These are phyloP conservation scores for Eriosoma lanigerum DNA, from an alignment of 1,140 invertebrate genomes.

Conservation along the genomic window DNA sequence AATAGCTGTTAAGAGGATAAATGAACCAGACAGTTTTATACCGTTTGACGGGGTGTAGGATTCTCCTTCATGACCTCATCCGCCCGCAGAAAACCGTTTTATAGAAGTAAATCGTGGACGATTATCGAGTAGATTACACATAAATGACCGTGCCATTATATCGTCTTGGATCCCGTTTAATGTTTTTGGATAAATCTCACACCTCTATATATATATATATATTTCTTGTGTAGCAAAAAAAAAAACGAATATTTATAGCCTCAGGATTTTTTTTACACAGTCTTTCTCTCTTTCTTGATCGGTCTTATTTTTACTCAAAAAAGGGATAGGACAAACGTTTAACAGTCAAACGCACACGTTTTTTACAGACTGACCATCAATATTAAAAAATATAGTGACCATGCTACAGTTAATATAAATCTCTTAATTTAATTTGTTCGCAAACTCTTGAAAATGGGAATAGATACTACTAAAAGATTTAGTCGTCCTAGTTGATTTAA, in stretches of 20 bases:
- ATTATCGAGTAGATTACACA: conserved; percentile 46
- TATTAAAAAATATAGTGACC: background rate
- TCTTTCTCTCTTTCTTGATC: too few relatives aligned
- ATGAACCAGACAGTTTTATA: conserved; percentile 11
- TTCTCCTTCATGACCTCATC: background rate
- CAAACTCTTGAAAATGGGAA: background rate
- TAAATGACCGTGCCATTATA: conserved; percentile 42
- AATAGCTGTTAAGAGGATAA: conserved; percentile 21
- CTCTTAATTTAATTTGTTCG: background rate
- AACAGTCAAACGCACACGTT: background rate
- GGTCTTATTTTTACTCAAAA: background rate
- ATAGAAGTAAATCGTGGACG: conserved; percentile 36
- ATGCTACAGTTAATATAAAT: background rate
- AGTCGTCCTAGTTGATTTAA: background rate
- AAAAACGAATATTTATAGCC: conserved; percentile 8
- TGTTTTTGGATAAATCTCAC: conserved; percentile 46
- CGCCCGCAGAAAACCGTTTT: conserved; percentile 2
- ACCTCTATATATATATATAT: conserved; percentile 4
- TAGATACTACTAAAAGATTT: too few relatives aligned
- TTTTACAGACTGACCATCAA: background rate
- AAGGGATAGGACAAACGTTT: background rate
- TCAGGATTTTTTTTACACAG: background rate
- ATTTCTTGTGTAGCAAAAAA: background rate
- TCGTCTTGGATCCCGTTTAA: conserved; percentile 38
- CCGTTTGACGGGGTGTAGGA: background rate